Evolutionary conservation across 1,140 invertebrate species (phyloP).

Genomic region (Atta colombica): DNA sequence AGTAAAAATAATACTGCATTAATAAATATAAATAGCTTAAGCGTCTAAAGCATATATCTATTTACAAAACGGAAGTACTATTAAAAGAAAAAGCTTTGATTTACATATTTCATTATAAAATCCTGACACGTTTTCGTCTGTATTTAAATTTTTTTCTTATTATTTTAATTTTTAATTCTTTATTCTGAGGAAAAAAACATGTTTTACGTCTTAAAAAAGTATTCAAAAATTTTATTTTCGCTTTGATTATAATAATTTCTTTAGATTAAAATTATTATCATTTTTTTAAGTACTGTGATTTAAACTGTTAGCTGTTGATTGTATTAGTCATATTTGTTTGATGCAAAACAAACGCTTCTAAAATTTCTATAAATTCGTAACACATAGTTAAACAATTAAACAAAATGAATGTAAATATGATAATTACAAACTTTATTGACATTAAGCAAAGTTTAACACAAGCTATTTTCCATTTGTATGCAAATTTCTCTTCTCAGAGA

Average conservation of each 20-base stretch:
- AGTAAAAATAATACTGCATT: slow-evolving; percentile 13
- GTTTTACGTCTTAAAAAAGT: not conserved
- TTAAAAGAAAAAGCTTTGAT: not conserved
- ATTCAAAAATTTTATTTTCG: not conserved
- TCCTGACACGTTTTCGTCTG: not conserved
- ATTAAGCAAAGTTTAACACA: slow-evolving; percentile 6
- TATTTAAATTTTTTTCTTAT: not conserved
- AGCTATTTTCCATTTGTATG: slow-evolving; percentile 26
- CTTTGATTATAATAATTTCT: slow-evolving; percentile 12
- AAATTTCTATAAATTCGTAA: not conserved
- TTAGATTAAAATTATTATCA: not conserved
- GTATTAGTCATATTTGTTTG: not conserved
- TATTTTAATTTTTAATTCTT: not conserved
- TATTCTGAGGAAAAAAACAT: not conserved
- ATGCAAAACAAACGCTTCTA: not conserved
- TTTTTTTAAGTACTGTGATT: not conserved
- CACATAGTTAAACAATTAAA: not conserved
- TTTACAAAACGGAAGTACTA: not conserved
- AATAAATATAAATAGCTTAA: slow-evolving; percentile 10
- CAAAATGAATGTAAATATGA: not conserved
- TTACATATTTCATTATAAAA: not conserved
- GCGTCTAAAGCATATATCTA: not conserved
- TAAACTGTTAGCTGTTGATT: slow-evolving; percentile 3
- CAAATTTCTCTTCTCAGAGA: slow-evolving; percentile 27
- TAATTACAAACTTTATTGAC: slow-evolving; percentile 19